These are phyloP conservation scores for Liodrosophila aerea DNA, from an alignment of 2,888 invertebrate genomes.

Conservation along the genomic window DNA sequence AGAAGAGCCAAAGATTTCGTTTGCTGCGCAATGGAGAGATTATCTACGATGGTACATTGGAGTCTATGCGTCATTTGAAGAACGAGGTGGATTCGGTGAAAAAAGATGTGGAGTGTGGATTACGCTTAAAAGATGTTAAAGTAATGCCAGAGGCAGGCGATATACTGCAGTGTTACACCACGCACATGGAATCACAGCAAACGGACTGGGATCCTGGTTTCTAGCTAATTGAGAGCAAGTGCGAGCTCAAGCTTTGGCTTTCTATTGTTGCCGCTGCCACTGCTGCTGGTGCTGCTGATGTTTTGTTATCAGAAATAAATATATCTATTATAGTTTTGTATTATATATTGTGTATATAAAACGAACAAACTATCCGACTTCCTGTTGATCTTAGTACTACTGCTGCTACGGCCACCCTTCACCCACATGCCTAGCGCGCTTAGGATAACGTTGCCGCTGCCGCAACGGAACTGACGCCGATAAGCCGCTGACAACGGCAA, in stretches of 20 bases:
- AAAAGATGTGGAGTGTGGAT: conserved; percentile 93
- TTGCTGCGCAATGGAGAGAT: conserved; percentile 87
- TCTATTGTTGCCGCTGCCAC: conserved; percentile 18
- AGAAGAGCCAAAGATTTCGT: conserved; percentile 86
- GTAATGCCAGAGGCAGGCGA: conserved; percentile 90
- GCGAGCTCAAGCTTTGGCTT: no score
- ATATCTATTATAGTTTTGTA: conserved; percentile 54
- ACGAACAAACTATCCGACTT: conserved; percentile 64
- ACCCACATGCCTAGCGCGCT: conserved; percentile 76
- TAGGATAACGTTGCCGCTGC: conserved; percentile 70
- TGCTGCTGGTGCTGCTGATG: conserved; percentile 14
- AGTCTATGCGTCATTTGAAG: conserved; percentile 94
- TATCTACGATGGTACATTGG: conserved; percentile 88
- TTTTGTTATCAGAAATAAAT: conserved; percentile 46
- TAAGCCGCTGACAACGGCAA: conserved; percentile 42
- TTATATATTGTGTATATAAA: conserved; percentile 65
- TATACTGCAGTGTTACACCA: conserved; percentile 88
- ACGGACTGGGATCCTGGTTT: conserved; percentile 95
- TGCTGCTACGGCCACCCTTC: conserved; percentile 76
- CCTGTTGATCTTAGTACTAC: conserved; percentile 67
- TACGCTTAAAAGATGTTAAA: conserved; percentile 87
- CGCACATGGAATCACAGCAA: conserved; percentile 85
- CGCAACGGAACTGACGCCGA: conserved; percentile 79
- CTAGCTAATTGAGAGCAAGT: conserved; percentile 80
- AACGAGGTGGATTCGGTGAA: conserved; percentile 92